Evolutionary conservation across 2,113 vertebrate species (phyloP), one percentile per base, ranked within the genome.

Genomic region (Numida meleagris): DNA sequence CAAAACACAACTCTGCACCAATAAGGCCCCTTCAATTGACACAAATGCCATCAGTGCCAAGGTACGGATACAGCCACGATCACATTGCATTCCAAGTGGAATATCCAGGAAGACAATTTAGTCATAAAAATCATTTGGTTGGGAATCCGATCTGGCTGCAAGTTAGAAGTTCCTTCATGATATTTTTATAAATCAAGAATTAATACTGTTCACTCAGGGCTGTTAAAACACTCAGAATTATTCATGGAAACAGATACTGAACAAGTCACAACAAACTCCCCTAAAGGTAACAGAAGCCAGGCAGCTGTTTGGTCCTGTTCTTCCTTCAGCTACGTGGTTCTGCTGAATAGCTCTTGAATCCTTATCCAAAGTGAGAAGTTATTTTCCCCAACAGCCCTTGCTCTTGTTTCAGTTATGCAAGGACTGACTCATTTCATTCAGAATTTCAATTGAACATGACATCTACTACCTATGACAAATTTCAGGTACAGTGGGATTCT

Each of bases 11-110:
- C 82, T 89, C 86, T 57, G 19, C 82, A 71, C 62, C 4, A 6
- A 88, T 95, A 95, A 95, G 94, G 80, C 82, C 63, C 79, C 88
- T 92, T 88, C 27, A 68, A 81, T 68, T 81, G 84, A 71, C 67
- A 58, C 31, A 9, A 58, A 68, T 38, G 66, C 59, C 82, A 91
- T 88, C 73, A 2, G 4, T 55, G 50, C 89, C 83, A 96, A 87
- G 81, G 79, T 75, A 89, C 42, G 66, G 70, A n/a, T 20, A 53
- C 10, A 73, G 78, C 75, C 20, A 20, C 11, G 31, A 62, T 45
- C 74, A 82, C 82, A 72, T 6, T 75, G 38, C 70, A 38, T 4
- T 57, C 48, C 51, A 82, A 75, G 85, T 16, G 42, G 42, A 76
- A 43, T 33, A 80, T 31, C 33, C 9, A 93, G 33, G 62, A 93